Base-by-base conservation (phyloP, 2,113 vertebrate species). In the Otus sunia region DNA sequence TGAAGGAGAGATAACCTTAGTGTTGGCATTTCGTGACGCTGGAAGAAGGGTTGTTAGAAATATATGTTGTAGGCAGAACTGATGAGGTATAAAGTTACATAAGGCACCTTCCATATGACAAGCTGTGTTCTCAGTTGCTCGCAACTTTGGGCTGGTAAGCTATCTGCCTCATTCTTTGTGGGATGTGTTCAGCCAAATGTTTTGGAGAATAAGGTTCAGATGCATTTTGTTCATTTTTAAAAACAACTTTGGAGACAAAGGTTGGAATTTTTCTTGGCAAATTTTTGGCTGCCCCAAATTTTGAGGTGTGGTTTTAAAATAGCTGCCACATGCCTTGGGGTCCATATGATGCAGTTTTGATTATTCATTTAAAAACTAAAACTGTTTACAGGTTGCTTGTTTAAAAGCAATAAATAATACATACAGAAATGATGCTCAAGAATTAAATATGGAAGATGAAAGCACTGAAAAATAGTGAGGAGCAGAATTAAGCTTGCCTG, bases 1-100 rank as follows among this genome's bases (percentile, higher is more conserved):
- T 88, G 76, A 80, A 91, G 80, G 43, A 86, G 56, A 84, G 80
- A 75, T 50, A 94, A 92, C 94, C 94, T 87, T 21, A 84, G 53
- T 67, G 66, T 17, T 97, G 92, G 84, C 83, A 79, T 97, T 97
- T 95, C 0, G 2, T 92, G 77, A 82, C 0, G 9, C 80, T 94
- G 89, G 86, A 92, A 75, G 83, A 82, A 81, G 60, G 39, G 53
- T 62, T 0, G 8, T 91, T 95, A 87, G 86, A 92, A 95, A 75
- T 97, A 23, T 13, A 72, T 66, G 84, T 91, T 86, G 96, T 89
- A 89, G 94, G 95, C 91, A 96, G 92, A 89, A 75, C 86, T 91
- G 88, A 75, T 84, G 95, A 94, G 86, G 88, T 94, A 94, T 58
- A 17, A 89, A 81, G 83, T 92, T 95, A 81, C 86, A 89, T 87